Evolutionary conservation across 1,140 invertebrate species (phyloP).

Genomic region (Globodera ellingtonae): DNA sequence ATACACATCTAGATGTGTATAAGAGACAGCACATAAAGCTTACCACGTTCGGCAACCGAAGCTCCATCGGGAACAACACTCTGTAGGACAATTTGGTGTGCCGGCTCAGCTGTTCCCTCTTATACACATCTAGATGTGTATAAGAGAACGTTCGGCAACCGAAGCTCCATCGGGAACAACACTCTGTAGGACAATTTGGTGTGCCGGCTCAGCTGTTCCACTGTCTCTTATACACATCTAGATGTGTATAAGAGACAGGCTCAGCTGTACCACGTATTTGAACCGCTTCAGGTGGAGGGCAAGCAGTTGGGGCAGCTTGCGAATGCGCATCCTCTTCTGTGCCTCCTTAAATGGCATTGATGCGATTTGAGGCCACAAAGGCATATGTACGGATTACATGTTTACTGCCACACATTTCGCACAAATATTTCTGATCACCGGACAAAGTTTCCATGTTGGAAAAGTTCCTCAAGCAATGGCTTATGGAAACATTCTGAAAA

Average conservation of each 20-base stretch:
- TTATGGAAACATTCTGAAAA: slow-evolving; percentile 87
- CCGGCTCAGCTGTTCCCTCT: slow-evolving; percentile 95
- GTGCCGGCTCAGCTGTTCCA: too few relatives aligned
- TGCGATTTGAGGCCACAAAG: neutral
- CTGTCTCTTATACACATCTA: too few relatives aligned
- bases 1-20: too few relatives aligned
- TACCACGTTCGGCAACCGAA: slow-evolving; percentile 95
- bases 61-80: slow-evolving; percentile 95
- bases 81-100: slow-evolving; percentile 98
- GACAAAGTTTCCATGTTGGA: slow-evolving; percentile 98
- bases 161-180: too few relatives aligned
- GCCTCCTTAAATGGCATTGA: slow-evolving; percentile 75
- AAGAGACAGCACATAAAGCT: slow-evolving; percentile 65
- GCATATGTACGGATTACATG: slow-evolving; percentile 69
- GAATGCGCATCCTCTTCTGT: slow-evolving; percentile 88
- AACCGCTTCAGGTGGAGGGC: slow-evolving; percentile 97
- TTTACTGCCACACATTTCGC: slow-evolving; percentile 97
- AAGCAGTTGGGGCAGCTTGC: slow-evolving; percentile 94
- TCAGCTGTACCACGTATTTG: slow-evolving; percentile 98
- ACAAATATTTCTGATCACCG: slow-evolving; percentile 99
- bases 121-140: too few relatives aligned
- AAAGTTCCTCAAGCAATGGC: slow-evolving; percentile 94
- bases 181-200: too few relatives aligned
- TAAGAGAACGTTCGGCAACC: too few relatives aligned
- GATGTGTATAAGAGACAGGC: too few relatives aligned